These are phyloP conservation scores for human DNA, from an alignment of 2,113 vertebrate species.

Conservation along the genomic window GRCh38 chr9:76155001-76155500, in stretches of 20 bases:
- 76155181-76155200: background rate
- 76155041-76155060: slow-evolving; percentile 19
- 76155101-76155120: background rate
- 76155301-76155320: background rate
- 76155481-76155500: background rate
- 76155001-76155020: background rate
- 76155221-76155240: background rate
- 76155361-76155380: background rate
- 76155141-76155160: background rate
- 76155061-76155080: slow-evolving; percentile 27
- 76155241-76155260: background rate
- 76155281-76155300: background rate
- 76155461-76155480: background rate
- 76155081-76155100: background rate
- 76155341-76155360: background rate
- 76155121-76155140: background rate
- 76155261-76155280: background rate
- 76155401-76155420: background rate
- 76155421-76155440: slow-evolving; percentile 1
- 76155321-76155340: background rate
- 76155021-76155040: background rate
- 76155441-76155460: background rate
- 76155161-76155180: background rate
- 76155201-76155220: slow-evolving; percentile 6
- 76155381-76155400: background rate